Evolutionary conservation across 1,140 invertebrate genomes (phyloP), one percentile per base, ranked within the genome.

Genomic region (Drosophila gunungcola): DNA sequence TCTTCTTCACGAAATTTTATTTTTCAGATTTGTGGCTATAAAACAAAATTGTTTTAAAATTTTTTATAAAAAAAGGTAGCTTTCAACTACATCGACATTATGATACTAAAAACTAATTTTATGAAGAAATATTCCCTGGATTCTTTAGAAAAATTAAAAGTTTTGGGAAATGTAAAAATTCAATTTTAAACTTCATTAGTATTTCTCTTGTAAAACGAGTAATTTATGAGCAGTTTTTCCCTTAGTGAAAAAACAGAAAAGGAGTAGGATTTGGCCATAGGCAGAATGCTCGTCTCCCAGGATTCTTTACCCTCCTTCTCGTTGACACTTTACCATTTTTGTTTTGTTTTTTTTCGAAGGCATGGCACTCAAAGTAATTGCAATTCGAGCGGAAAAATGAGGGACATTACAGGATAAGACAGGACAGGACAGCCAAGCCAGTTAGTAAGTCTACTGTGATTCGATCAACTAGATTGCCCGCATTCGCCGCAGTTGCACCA

Each of bases 341-440:
- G 6, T 4, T 38, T 38, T 10, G 27, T 25, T 42, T 67, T 29
- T 25, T 10, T 62, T 16, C 16, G 16, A 12, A 13, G 52, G 38
- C 64, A 12, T 51, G 38, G 5, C 64, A 27, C 52, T 49, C 27
- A 29, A 73, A 61, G 69, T 73, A 73, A 73, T 73, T 73, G 68
- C 34, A 52, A 36, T 32, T 32, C 41, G 48, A 25, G 34, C 38
- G 39, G 55, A 39, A 70, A 41, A 60, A 46, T 39, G 34, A 29
- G 46, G 27, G 34, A 21, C 16, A 21, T 21, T 21, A 1, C 16
- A 21, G 16, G 16, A 21, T 21, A 21, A 21, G 16, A 21, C 16
- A 21, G 16, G 16, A 25, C 10, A 46, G 6, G 29, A 43, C 4
- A n/a, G 5, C 5, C n/a, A 25, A 21, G 21, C 45, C 11, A 25